A percentile compares a stretch with the other conserved stretches of the same genome.
These are phyloP conservation scores for Crotalus viridis DNA, from an alignment of 2,113 vertebrate species.

Conservation along the genomic window DNA sequence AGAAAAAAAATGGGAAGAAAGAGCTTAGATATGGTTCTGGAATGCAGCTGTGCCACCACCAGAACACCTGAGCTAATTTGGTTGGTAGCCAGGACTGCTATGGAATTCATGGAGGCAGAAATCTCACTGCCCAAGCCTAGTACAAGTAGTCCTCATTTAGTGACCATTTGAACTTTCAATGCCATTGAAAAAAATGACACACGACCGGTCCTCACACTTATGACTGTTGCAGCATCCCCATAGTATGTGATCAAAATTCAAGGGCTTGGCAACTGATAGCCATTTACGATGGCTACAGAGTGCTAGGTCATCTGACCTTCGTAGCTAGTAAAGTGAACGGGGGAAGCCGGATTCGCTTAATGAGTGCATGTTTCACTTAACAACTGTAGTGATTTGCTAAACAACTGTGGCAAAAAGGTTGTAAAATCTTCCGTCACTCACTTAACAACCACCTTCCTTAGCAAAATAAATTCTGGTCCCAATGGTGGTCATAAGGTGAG, in stretches of 20 bases:
- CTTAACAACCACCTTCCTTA: too few relatives aligned
- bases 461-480: too few relatives aligned
- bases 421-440: too few relatives aligned
- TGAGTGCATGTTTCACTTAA: too few relatives aligned
- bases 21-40: not conserved
- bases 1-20: not conserved
- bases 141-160: not conserved
- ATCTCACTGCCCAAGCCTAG: not conserved
- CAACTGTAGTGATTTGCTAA: too few relatives aligned
- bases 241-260: not conserved
- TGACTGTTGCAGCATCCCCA: not conserved
- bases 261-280: not conserved
- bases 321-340: not conserved
- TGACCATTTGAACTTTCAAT: not conserved
- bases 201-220: not conserved
- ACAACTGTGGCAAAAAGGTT: too few relatives aligned
- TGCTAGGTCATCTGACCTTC: not conserved
- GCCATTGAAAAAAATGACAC: not conserved
- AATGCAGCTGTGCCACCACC: not conserved
- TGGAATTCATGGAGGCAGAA: not conserved
- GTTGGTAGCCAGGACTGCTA: not conserved
- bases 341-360: not conserved
- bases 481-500: not conserved
- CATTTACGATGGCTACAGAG: not conserved
- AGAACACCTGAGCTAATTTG: not conserved